Evolutionary conservation across 2,888 invertebrate species (phyloP), one percentile per base, ranked within the genome.

Genomic region (Machimus atricapillus): DNA sequence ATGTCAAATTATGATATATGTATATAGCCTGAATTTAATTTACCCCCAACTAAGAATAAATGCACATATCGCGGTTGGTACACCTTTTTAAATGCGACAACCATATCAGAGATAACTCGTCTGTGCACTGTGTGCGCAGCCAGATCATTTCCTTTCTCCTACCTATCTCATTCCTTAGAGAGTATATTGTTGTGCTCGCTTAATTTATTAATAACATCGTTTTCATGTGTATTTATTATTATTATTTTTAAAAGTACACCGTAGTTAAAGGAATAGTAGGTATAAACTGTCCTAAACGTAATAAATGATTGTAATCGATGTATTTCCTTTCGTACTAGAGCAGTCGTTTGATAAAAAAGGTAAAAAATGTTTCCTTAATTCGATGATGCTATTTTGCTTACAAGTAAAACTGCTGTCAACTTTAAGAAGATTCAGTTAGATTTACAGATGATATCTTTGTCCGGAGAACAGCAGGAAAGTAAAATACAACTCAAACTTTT

Each of bases 31-130:
- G 74, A 46, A 85, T 85, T 85, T 85, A 85, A 85, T 85, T 85
- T 85, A 85, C 85, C 85, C 74, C 85, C 85, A 85, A 85, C 85
- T 43, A 83, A 83, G 83, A 83, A 83, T 83, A 73, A 83, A 83
- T 73, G 83, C 83, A 83, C 73, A 83, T 73, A 40, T 85, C 74
- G 37, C 74, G 85, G 74, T n/a, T 85, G 66, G 85, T 85, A 77
- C 19, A 74, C 66, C 85, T 74, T 85, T 58, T 85, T 73, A 43
- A 43, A 74, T 85, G 43, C 85, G 40, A 66, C 19, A 14, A 34
- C 85, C 23, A 85, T 43, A 43, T 74, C 46, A 16, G 9, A 19
- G 43, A 74, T 74, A 74, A 3, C 34, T 58, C 12, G 23, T 73
- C 40, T 43, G 31, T 23, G 58, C 7, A 58, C 58, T 58, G 23